Base-by-base conservation (phyloP, 1,140 invertebrate genomes). In the Chrysoperla carnea region DNA sequence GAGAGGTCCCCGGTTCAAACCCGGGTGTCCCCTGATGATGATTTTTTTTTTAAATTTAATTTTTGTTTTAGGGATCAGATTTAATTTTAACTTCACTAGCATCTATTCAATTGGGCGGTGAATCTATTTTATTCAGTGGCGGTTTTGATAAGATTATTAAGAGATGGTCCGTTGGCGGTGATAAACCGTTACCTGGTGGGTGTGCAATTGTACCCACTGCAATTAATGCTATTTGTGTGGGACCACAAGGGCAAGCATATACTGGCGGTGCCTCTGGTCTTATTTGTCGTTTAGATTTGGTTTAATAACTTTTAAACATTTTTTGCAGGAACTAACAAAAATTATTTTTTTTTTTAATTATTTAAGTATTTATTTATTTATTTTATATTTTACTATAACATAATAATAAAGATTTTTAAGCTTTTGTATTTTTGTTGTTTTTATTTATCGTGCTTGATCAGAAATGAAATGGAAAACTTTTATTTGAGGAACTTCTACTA, bases 91-190 rank as follows among this genome's bases (percentile, higher is more conserved):
- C 62, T 45, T 47, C 57, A 2, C 35, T 64, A 41, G 48, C 48
- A 14, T 57, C 52, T 11, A 43, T 46, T 8, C 15, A 48, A 29
- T 50, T 52, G 31, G 47, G 48, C 9, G 53, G 49, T 35, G 51
- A 63, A 6, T 29, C 46, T 6, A 41, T 57, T 6, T 45, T 67
- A 15, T 59, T 57, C 43, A 61, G 52, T 36, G 65, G 60, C 11
- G 63, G 63, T 6, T 67, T 61, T 58, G 63, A 66, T 47, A 62
- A 62, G 45, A 46, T 54, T 8, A 36, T 67, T 4, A 66, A 62
- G 50, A 53, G 57, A 36, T 67, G 63, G 63, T 57, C 54, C 35
- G 48, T 66, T 8, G 50, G 47, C 14, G 45, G 50, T 39, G 50
- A 50, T 43, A 45, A 49, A 28, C 31, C 31, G 6, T 12, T 33